A percentile compares a stretch with the other conserved stretches of the same genome.
phyloP scores from a whole-genome alignment of 2,797 vertebrate species.

The Acanthiza pusilla region DNA sequence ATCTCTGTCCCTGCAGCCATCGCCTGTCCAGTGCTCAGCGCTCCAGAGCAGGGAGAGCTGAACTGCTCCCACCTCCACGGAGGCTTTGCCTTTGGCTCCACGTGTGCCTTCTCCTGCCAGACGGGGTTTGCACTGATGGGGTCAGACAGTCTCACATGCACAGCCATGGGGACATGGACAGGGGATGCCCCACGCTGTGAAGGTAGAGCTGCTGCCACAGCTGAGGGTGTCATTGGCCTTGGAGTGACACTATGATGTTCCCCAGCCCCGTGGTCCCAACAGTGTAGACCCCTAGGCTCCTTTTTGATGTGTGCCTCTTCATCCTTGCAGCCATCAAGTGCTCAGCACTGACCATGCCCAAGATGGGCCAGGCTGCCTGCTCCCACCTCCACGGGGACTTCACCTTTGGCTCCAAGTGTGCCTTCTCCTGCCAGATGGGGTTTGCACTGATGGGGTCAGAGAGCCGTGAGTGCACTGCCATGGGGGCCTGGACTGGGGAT shows the following conservation, averaged over 20 bases:
- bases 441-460: not conserved
- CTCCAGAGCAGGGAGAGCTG: not conserved
- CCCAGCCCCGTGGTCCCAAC: not conserved
- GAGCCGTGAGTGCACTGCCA: not conserved
- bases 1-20: not conserved
- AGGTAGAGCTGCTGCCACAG: not conserved
- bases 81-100: not conserved
- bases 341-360: not conserved
- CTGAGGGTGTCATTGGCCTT: not conserved
- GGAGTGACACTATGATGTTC: not conserved
- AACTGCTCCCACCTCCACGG: not conserved
- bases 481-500: not conserved
- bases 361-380: not conserved
- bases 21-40: not conserved
- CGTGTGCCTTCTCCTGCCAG: not conserved
- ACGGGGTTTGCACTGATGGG: not conserved
- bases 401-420: not conserved
- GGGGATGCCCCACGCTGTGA: not conserved
- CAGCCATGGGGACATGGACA: not conserved
- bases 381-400: not conserved
- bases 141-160: accelerated
- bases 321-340: not conserved
- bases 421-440: not conserved
- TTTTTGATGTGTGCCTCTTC: not conserved
- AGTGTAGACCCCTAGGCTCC: not conserved